These are phyloP conservation scores for Sebastes itinus DNA, from an alignment of 2,797 vertebrate species.

Conservation along the genomic window DNA sequence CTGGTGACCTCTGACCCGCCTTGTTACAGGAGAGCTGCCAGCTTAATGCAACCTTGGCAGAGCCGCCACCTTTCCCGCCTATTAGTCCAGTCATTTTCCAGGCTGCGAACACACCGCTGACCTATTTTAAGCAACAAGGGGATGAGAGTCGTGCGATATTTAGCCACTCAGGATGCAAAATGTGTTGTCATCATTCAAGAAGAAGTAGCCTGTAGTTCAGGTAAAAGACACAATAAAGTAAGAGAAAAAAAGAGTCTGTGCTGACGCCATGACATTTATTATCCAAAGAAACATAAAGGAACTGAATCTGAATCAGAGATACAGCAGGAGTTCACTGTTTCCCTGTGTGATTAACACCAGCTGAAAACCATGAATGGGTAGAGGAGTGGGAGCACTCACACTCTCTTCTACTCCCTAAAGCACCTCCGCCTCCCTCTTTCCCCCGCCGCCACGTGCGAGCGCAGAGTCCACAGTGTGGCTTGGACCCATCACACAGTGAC, in stretches of 20 bases:
- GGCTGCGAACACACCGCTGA: slow-evolving; percentile 79
- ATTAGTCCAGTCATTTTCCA: slow-evolving; percentile 84
- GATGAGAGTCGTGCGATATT: background rate
- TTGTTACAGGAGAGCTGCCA: slow-evolving; percentile 84
- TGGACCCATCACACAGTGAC: slow-evolving; percentile 76
- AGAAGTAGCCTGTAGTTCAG: background rate
- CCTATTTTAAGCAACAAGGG: slow-evolving; percentile 72
- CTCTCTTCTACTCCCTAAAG: slow-evolving; percentile 31
- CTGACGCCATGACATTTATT: background rate
- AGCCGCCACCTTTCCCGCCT: slow-evolving; percentile 84
- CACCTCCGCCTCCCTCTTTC: background rate
- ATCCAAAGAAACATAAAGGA: background rate
- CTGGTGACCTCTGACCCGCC: slow-evolving; percentile 79
- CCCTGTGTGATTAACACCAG: background rate
- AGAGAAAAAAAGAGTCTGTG: background rate
- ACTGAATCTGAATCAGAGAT: background rate
- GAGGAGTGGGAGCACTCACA: background rate
- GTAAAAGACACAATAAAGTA: background rate
- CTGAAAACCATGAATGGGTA: slow-evolving; percentile 42
- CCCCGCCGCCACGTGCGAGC: slow-evolving; percentile 16
- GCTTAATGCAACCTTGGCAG: slow-evolving; percentile 88
- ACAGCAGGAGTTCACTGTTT: background rate
- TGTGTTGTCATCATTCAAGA: background rate
- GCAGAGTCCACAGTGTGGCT: slow-evolving; percentile 49
- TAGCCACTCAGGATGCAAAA: background rate